A percentile compares a stretch with the other conserved stretches of the same genome.
These are phyloP conservation scores for Zoanthus gigantus DNA, from an alignment of 92 coral and sea anemone genomes.

Conservation along the genomic window DNA sequence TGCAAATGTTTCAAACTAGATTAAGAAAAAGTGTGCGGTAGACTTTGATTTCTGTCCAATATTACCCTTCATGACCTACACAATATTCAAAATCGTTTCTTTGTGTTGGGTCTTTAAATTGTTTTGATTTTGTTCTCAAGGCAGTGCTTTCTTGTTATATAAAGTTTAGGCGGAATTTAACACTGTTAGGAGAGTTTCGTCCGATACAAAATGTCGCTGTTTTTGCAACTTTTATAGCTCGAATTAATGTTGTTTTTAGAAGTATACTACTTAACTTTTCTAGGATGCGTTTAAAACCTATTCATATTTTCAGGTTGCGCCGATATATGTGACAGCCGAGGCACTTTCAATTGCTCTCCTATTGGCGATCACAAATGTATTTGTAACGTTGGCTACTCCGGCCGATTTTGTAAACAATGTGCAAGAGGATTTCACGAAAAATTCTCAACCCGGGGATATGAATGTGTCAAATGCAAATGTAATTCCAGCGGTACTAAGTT, in stretches of 20 bases:
- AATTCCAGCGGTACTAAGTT: constrained; percentile 4
- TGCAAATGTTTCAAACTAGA: neutral
- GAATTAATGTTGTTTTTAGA: neutral
- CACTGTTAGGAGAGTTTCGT: neutral
- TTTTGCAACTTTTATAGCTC: neutral
- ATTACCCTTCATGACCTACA: neutral
- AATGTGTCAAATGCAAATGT: constrained; percentile 33
- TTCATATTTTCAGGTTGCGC: constrained; percentile 30
- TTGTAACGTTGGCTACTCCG: constrained; percentile 58
- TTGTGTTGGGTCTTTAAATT: neutral
- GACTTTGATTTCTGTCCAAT: neutral
- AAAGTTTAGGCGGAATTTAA: neutral
- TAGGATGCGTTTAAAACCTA: neutral
- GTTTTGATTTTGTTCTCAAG: neutral
- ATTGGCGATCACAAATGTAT: constrained; percentile 11
- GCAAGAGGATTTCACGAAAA: constrained; percentile 51
- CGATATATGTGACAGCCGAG: neutral
- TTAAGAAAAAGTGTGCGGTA: neutral
- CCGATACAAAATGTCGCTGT: neutral
- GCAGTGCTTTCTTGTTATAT: neutral
- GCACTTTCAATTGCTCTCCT: neutral
- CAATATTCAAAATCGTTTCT: constrained; percentile 1
- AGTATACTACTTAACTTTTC: neutral
- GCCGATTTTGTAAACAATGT: constrained; percentile 51
- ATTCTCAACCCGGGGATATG: neutral